phyloP scores from a whole-genome alignment of 2,113 vertebrate genomes.

The Arenaria interpres region DNA sequence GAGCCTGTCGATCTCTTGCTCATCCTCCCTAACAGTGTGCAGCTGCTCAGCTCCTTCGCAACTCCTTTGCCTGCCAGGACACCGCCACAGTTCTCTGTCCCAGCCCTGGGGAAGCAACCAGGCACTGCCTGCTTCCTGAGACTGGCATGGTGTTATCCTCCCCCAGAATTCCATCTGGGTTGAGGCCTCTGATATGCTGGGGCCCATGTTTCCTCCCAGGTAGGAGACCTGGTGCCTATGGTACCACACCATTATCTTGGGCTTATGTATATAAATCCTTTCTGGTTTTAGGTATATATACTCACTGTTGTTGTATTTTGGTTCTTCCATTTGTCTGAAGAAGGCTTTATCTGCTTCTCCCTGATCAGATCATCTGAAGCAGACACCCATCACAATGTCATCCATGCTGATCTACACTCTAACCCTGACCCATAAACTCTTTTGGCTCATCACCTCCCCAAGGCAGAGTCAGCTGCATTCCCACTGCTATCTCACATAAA shows the following conservation, averaged over 20 bases:
- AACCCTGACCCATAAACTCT: not conserved
- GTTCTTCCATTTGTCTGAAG: not conserved
- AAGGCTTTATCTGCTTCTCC: not conserved
- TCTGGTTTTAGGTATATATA: not conserved
- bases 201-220: not conserved
- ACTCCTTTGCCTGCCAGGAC: not conserved
- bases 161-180: not conserved
- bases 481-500: not conserved
- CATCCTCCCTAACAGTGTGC: not conserved
- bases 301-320: rapidly evolving
- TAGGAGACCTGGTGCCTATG: not conserved
- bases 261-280: not conserved
- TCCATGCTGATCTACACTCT: not conserved
- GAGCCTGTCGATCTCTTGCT: not conserved
- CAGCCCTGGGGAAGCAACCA: not conserved
- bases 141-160: not conserved
- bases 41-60: not conserved
- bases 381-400: not conserved
- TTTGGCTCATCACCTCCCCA: not conserved
- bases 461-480: not conserved
- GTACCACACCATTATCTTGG: not conserved
- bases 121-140: not conserved
- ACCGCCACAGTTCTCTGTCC: rapidly evolving
- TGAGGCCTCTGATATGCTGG: not conserved
- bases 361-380: not conserved